Conservation (phyloP, 2,113 vertebrate genomes). For the Hemicordylus capensis region DNA sequence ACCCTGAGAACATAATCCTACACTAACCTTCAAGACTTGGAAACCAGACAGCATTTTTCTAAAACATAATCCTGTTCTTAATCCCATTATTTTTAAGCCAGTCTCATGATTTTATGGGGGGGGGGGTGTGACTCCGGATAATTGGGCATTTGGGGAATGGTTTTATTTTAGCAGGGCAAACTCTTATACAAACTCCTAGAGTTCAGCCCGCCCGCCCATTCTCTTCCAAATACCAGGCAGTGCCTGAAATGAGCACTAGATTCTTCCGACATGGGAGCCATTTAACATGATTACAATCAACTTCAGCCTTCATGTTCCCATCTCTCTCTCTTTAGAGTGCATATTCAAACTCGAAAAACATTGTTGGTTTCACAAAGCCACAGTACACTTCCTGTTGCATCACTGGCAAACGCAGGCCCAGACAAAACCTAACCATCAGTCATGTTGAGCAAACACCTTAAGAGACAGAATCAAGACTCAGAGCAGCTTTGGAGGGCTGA, state of each 20-base stretch:
- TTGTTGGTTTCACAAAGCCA: neutral
- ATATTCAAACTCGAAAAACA: neutral
- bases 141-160: neutral
- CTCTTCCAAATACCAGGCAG: neutral
- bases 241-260: neutral
- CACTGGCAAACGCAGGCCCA: no score
- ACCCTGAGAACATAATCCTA: neutral
- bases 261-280: neutral
- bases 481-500: no score
- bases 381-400: no score
- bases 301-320: neutral
- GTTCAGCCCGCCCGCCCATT: no score
- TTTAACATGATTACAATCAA: constrained; percentile 17
- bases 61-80: constrained; percentile 7
- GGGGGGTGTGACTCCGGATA: neutral
- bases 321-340: neutral
- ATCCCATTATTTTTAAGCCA: constrained; percentile 27
- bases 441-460: no score
- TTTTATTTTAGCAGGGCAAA: neutral
- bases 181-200: neutral
- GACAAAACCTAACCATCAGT: no score
- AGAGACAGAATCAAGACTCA: no score
- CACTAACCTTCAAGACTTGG: neutral
- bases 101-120: neutral
- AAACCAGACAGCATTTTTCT: constrained; percentile 4